Evolutionary conservation across 2,888 invertebrate genomes (phyloP).

Genomic region (Invenusta paracnida): DNA sequence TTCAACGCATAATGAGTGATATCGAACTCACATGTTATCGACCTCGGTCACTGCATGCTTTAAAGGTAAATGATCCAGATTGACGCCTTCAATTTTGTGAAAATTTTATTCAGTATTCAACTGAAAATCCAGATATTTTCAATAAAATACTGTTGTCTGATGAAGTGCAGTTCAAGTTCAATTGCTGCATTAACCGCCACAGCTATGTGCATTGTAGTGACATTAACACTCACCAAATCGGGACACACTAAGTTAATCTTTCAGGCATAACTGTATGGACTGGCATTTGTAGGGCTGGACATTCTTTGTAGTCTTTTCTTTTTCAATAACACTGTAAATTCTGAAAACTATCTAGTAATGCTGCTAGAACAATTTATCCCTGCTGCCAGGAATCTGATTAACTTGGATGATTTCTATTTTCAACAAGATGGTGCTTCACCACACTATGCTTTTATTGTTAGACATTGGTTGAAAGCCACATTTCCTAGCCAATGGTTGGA

Average conservation of each 20-base stretch:
- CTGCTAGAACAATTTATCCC: conserved; percentile 2
- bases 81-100: neutral
- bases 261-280: neutral
- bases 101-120: neutral
- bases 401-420: neutral
- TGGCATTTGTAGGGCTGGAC: neutral
- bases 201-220: neutral
- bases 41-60: neutral
- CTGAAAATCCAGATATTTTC: neutral
- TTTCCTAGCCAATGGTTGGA: conserved; percentile 21
- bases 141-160: neutral
- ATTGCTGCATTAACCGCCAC: neutral
- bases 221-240: neutral
- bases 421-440: conserved; percentile 28
- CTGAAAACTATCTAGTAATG: neutral
- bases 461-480: neutral
- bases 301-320: neutral
- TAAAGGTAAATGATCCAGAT: neutral
- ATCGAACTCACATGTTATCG: neutral
- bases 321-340: neutral
- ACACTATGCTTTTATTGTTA: neutral
- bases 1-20: neutral
- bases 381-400: neutral
- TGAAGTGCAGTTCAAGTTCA: neutral
- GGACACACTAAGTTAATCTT: neutral